These are phyloP conservation scores for Sebastes minor DNA, from an alignment of 2,797 vertebrate species.

Conservation along the genomic window DNA sequence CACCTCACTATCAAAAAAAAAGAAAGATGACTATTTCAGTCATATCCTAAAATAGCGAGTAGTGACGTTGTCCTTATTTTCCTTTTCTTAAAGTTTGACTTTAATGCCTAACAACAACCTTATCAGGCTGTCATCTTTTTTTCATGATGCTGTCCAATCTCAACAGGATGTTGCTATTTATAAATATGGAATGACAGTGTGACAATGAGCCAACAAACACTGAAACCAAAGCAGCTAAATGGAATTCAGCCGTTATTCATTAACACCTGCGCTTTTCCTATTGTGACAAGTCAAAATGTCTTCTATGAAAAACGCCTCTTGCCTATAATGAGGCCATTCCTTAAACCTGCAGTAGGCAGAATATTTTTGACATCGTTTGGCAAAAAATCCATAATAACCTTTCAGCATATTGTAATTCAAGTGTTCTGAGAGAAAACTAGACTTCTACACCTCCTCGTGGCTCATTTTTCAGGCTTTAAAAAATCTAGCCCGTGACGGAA, in stretches of 20 bases:
- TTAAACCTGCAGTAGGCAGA: no score
- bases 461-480: no score
- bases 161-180: not conserved
- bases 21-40: not conserved
- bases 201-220: not conserved
- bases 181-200: not conserved
- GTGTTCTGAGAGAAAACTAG: no score
- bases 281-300: no score
- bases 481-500: no score
- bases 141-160: not conserved
- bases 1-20: not conserved
- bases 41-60: not conserved
- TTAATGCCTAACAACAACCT: not conserved
- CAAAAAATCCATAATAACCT: no score
- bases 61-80: not conserved
- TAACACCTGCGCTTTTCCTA: no score
- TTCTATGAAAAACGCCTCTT: no score
- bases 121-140: not conserved
- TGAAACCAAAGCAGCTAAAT: not conserved
- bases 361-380: no score
- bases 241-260: not conserved
- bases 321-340: no score
- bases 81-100: not conserved
- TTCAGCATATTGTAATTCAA: no score
- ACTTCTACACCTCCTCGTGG: no score